Percentiles rank a stretch among this genome's conserved stretches.
These are phyloP conservation scores for Todiramphus chloris DNA, from an alignment of 2,113 vertebrate species.

Conservation along the genomic window DNA sequence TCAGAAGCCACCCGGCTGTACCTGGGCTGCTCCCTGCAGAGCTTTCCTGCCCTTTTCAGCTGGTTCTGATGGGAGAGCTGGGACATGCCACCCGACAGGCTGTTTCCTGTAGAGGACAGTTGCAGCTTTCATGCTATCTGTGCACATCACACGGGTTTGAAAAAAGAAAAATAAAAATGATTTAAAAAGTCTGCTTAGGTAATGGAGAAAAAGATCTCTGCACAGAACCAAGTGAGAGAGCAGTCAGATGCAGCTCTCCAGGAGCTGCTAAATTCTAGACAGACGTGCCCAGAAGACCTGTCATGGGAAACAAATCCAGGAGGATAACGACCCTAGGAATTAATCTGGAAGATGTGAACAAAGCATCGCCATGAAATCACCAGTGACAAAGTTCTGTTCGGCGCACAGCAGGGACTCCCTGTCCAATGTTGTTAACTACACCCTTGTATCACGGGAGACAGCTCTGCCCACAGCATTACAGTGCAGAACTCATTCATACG, in stretches of 20 bases:
- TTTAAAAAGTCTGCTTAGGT: neutral
- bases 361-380: neutral
- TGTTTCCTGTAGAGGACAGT: neutral
- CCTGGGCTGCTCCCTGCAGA: neutral
- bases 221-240: neutral
- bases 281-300: neutral
- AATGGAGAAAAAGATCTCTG: neutral
- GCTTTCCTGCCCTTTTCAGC: neutral
- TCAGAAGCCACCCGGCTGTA: neutral
- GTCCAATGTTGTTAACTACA: neutral
- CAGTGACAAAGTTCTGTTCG: neutral
- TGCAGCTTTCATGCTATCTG: neutral
- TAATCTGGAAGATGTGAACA: neutral
- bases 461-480: conserved; percentile 36
- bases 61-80: neutral
- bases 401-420: neutral
- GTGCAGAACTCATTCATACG: neutral
- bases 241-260: neutral
- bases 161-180: too few relatives aligned
- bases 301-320: neutral
- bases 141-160: neutral
- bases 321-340: neutral
- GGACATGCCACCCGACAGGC: neutral
- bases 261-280: neutral
- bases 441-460: neutral